phyloP scores from a whole-genome alignment of 2,113 vertebrate genomes.

The Hydrolagus affinis region DNA sequence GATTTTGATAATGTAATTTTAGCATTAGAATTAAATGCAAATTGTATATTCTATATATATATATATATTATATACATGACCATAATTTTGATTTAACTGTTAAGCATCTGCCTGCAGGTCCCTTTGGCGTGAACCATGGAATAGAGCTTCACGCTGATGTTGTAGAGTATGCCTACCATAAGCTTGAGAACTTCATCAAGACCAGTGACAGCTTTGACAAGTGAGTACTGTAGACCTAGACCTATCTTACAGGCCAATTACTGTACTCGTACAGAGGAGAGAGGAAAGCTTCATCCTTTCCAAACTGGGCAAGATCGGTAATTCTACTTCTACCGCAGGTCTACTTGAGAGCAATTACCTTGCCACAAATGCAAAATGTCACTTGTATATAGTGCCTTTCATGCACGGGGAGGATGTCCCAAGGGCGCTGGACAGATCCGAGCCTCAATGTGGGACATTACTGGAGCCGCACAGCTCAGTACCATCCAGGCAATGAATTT shows the following conservation, averaged over 20 bases:
- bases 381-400: no score
- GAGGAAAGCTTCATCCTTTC: not conserved
- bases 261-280: no score
- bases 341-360: no score
- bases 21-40: not conserved
- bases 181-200: slow-evolving; percentile 87
- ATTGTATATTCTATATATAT: not conserved
- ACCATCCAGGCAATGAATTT: no score
- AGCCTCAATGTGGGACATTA: no score
- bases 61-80: not conserved
- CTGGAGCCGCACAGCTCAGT: no score
- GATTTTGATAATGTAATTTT: not conserved
- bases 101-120: slow-evolving; percentile 57
- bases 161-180: slow-evolving; percentile 86
- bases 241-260: not conserved
- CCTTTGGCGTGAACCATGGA: slow-evolving; percentile 89
- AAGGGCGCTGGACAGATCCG: no score
- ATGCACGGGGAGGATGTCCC: no score
- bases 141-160: slow-evolving; percentile 88
- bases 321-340: no score
- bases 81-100: not conserved
- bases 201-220: slow-evolving; percentile 93
- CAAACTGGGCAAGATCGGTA: not conserved
- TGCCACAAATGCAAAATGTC: no score
- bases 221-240: slow-evolving; percentile 51